A percentile compares a stretch with the other conserved stretches of the same genome.
phyloP scores from a whole-genome alignment of 1,140 invertebrate species.

The Ostrea edulis region DNA sequence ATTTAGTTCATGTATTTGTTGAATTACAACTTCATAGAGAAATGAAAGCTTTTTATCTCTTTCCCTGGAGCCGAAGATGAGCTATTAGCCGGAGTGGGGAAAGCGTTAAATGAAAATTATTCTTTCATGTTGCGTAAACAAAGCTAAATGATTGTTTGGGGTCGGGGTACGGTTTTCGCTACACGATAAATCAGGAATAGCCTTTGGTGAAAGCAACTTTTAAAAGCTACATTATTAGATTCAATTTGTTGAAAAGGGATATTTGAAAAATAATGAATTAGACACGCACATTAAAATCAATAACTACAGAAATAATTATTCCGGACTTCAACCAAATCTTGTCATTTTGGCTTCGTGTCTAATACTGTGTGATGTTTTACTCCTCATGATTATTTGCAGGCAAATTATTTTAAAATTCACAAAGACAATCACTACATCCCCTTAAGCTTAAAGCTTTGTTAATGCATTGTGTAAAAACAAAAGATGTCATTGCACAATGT shows the following conservation, averaged over 20 bases:
- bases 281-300: constrained; percentile 38
- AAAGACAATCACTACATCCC: constrained; percentile 19
- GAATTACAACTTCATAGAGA: constrained; percentile 39
- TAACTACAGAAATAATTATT: constrained; percentile 21
- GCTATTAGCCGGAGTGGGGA: constrained; percentile 30
- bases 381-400: background rate
- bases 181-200: constrained; percentile 28
- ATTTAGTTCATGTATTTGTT: constrained; percentile 38
- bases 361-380: constrained; percentile 10
- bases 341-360: constrained; percentile 7
- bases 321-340: constrained; percentile 17
- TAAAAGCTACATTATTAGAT: constrained; percentile 36
- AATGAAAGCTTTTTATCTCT: constrained; percentile 37
- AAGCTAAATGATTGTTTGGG: constrained; percentile 38
- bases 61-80: constrained; percentile 26
- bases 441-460: background rate
- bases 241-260: constrained; percentile 36
- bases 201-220: constrained; percentile 16
- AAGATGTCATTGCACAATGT: background rate
- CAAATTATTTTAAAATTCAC: constrained; percentile 36
- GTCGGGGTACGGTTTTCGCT: constrained; percentile 32
- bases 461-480: background rate
- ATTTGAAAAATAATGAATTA: constrained; percentile 35
- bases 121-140: constrained; percentile 37
- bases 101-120: constrained; percentile 39